Evolutionary conservation across 2,888 invertebrate genomes (phyloP).

Genomic region (Leptopilina syphax): DNA sequence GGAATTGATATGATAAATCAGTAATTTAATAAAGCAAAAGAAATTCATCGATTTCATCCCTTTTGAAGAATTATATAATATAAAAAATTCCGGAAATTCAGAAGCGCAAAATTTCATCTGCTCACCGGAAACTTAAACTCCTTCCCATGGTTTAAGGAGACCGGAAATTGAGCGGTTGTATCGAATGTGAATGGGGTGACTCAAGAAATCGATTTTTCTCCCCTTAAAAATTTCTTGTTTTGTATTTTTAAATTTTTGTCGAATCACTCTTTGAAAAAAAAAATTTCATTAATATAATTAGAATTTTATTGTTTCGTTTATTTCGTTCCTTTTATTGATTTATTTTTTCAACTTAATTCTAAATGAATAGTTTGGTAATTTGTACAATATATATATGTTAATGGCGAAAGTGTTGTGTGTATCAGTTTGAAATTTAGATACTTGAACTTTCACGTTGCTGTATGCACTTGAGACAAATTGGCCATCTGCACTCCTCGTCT

Average conservation of each 20-base stretch:
- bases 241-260: not conserved
- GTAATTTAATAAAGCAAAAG: not conserved
- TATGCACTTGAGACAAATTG: not conserved
- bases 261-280: not conserved
- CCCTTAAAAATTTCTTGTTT: not conserved
- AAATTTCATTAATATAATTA: not conserved
- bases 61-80: not conserved
- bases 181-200: slow-evolving; percentile 5
- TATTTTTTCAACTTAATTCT: no score
- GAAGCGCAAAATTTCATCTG: slow-evolving; percentile 2
- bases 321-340: no score
- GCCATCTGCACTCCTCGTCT: slow-evolving; percentile 16
- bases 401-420: no score
- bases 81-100: not conserved
- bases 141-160: slow-evolving; percentile 12
- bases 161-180: slow-evolving; percentile 15
- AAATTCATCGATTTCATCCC: not conserved
- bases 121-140: slow-evolving; percentile 15
- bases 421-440: no score
- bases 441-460: not conserved
- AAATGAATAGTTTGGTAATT: no score
- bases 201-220: slow-evolving; percentile 15
- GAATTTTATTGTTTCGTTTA: no score
- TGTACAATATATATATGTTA: no score
- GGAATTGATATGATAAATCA: no score